These are phyloP conservation scores for Anguilla megastoma DNA, from an alignment of 2,797 vertebrate genomes.

Conservation along the genomic window DNA sequence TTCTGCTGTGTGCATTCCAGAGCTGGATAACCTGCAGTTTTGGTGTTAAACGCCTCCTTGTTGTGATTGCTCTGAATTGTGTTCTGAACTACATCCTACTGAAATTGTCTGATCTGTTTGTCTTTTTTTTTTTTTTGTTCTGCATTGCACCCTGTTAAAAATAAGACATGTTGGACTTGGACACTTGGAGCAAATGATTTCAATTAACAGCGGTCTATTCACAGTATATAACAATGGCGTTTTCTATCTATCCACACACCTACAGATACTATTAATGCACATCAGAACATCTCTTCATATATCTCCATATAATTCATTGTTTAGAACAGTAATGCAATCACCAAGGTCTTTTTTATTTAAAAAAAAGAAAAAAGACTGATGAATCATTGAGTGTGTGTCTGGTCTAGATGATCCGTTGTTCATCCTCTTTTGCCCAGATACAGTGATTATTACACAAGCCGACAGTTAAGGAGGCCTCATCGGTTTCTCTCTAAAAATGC, in stretches of 20 bases:
- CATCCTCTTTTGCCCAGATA: not conserved
- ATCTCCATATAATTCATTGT: not conserved
- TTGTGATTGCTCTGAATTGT: not conserved
- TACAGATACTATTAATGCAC: not conserved
- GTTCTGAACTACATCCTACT: not conserved
- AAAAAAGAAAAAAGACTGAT: not conserved
- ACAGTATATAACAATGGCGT: not conserved
- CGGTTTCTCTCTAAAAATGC: conserved; percentile 32
- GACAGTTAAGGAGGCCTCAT: not conserved
- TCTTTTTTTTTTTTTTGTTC: not conserved
- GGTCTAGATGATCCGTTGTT: not conserved
- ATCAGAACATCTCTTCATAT: not conserved
- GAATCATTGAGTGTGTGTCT: not conserved
- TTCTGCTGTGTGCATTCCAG: too few species aligned
- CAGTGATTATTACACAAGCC: not conserved
- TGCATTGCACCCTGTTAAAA: not conserved
- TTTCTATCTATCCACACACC: not conserved
- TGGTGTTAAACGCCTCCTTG: not conserved
- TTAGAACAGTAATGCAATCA: not conserved
- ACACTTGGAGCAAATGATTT: not conserved
- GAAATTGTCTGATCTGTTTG: not conserved
- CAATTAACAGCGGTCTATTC: too few species aligned
- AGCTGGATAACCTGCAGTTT: not conserved
- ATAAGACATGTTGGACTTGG: not conserved
- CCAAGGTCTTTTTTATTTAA: not conserved